Evolutionary conservation across 2,888 invertebrate genomes (phyloP), one percentile per base, ranked within the genome.

Genomic region (Drosophila falleni): DNA sequence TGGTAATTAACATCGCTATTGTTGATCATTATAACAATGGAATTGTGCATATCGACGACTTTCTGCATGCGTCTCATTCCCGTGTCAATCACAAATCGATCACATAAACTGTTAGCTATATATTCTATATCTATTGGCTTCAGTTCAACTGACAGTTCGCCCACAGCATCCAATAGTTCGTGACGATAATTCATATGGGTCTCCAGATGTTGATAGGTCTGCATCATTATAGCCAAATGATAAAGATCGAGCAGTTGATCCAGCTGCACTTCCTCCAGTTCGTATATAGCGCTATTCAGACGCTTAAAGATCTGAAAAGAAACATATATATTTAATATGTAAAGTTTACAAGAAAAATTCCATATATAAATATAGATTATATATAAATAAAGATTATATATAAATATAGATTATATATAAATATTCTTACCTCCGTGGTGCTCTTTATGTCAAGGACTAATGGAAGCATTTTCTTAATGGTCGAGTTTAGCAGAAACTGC

Each of bases 191-290:
- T 15, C 16, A 55, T 62, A 8, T 58, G 37, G 0, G 29, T 16
- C 1, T 64, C 35, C 8, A 56, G 10, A n/a, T 5, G 37, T 5
- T 69, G 41, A 26, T 67, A 82, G 5, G 33, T 46, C 37, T 71
- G 63, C 86, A 88, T 74, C 15, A 82, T 54, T 4, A 88, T 66
- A 0, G 71, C 55, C 29, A 83, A 10, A 10, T 67, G 69, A n/a
- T 72, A 77, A 0, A 74, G 53, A 58, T 83, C 83, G 5, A 80
- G 9, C 1, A 82, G 54, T 39, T 76, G 11, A 6, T 47, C 39
- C 8, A 72, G 16, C 5, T 37, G 31, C 1, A 72, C 15, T 0
- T 5, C 2, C 0, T 15, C 23, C 31, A 39, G 6, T 1, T 31
- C 5, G 4, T 23, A 35, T 3, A 79, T 15, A 3, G 11, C 13